Evolutionary conservation across 2,888 invertebrate species (phyloP).

Genomic region (Agrotis exclamationis): DNA sequence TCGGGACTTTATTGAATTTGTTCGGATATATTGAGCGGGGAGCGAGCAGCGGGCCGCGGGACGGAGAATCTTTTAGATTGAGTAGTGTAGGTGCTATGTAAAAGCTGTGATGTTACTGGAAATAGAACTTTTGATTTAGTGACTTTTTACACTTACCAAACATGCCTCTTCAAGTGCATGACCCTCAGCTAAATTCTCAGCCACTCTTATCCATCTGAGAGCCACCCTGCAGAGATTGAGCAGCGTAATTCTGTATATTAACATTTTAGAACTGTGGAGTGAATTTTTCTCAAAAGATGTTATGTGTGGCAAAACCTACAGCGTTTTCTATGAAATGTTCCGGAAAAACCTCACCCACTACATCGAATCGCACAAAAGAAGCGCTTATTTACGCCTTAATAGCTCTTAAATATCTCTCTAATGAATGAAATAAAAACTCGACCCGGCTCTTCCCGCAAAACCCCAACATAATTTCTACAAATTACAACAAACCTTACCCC

Average conservation of each 20-base stretch:
- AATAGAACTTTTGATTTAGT: neutral
- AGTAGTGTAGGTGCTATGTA: slow-evolving; percentile 6
- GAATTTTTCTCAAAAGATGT: neutral
- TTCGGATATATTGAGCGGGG: slow-evolving; percentile 65
- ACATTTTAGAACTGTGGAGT: neutral
- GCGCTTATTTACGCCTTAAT: slow-evolving; percentile 77
- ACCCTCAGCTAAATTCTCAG: no score
- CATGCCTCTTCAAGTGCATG: neutral
- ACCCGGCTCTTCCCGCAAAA: slow-evolving; percentile 61
- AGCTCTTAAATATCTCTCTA: slow-evolving; percentile 79
- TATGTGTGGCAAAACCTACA: neutral
- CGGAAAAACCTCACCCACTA: slow-evolving; percentile 41
- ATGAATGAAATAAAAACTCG: slow-evolving; percentile 78
- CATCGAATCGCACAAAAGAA: slow-evolving; percentile 59
- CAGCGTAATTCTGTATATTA: no score
- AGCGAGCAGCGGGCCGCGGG: neutral
- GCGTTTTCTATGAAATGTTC: slow-evolving; percentile 25
- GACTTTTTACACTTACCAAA: neutral
- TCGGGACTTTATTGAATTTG: slow-evolving; percentile 76
- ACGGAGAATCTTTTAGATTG: neutral
- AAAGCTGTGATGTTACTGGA: neutral
- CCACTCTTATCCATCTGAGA: no score
- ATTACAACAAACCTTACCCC: slow-evolving; percentile 55
- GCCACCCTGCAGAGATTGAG: no score
- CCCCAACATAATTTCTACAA: slow-evolving; percentile 52